These are phyloP conservation scores for Gerosis bhagava DNA, from an alignment of 2,888 invertebrate genomes.

Conservation along the genomic window DNA sequence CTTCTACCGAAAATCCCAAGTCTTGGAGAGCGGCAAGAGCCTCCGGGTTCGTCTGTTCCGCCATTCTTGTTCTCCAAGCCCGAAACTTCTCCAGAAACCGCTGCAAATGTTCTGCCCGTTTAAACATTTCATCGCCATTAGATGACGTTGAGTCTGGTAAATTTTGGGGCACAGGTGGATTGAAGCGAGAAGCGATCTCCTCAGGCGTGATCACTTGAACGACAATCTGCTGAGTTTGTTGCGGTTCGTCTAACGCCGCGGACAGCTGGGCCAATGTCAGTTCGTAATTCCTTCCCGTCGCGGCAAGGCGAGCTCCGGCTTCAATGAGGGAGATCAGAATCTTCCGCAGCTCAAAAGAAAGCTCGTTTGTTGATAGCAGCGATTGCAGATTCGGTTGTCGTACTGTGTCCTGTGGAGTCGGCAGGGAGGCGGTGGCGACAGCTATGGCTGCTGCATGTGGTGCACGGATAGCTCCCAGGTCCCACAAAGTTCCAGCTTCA, in stretches of 20 bases:
- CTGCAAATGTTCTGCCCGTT: slow-evolving; percentile 63
- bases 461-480: slow-evolving; percentile 65
- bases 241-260: slow-evolving; percentile 64
- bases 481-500: slow-evolving; percentile 68
- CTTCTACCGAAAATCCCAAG: slow-evolving; percentile 57
- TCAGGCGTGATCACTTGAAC: slow-evolving; percentile 69
- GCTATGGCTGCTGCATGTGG: slow-evolving; percentile 64
- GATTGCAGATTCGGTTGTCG: slow-evolving; percentile 71
- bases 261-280: slow-evolving; percentile 59
- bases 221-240: slow-evolving; percentile 43
- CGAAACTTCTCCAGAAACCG: slow-evolving; percentile 68
- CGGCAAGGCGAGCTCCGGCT: slow-evolving; percentile 69
- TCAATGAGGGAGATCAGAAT: slow-evolving; percentile 72
- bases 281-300: slow-evolving; percentile 66
- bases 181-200: slow-evolving; percentile 58
- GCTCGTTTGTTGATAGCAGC: slow-evolving; percentile 66
- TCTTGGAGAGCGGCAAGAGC: slow-evolving; percentile 56
- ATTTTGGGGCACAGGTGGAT: slow-evolving; percentile 33
- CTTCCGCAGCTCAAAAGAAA: slow-evolving; percentile 65
- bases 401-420: slow-evolving; percentile 50
- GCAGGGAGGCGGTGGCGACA: slow-evolving; percentile 67
- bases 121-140: slow-evolving; percentile 43
- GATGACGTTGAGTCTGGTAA: slow-evolving; percentile 27
- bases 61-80: slow-evolving; percentile 57
- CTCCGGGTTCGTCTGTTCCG: slow-evolving; percentile 58